Conservation (phyloP, 2,888 invertebrate genomes). For the Philonicus albiceps region DNA sequence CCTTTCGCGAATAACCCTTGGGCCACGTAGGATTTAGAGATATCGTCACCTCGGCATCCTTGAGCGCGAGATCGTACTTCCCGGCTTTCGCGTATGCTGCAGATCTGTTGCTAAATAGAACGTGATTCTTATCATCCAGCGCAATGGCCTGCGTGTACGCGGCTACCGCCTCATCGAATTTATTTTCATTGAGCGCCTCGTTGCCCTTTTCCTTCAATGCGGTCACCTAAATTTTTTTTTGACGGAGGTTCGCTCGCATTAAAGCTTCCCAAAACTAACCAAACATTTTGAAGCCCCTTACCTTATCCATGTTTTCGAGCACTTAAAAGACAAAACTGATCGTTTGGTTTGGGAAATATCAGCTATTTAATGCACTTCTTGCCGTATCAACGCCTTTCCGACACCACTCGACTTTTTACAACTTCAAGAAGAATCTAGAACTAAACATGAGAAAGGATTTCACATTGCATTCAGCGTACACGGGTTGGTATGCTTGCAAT, state of each 20-base stretch:
- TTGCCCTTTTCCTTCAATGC: conserved; percentile 88
- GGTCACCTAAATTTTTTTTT: conserved; percentile 70
- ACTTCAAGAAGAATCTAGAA: conserved; percentile 40
- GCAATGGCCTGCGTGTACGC: conserved; percentile 83
- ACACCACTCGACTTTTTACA: background rate
- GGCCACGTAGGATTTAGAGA: conserved; percentile 83
- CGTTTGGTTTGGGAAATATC: too few species aligned
- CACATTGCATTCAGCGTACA: background rate
- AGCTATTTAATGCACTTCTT: background rate
- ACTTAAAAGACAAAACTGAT: background rate
- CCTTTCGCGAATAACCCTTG: conserved; percentile 90
- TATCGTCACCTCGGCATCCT: conserved; percentile 87
- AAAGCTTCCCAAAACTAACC: conserved; percentile 21
- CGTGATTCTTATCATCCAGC: conserved; percentile 83
- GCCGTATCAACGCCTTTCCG: background rate
- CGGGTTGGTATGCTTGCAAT: background rate
- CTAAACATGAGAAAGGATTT: conserved; percentile 40
- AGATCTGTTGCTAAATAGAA: conserved; percentile 89
- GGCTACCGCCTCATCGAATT: conserved; percentile 80
- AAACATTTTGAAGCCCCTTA: background rate
- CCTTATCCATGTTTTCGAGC: conserved; percentile 33
- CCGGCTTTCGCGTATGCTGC: conserved; percentile 87
- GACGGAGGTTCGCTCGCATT: background rate
- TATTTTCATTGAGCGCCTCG: conserved; percentile 78
- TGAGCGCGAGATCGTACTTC: conserved; percentile 76